Base-by-base conservation (phyloP, 2,888 invertebrate genomes). In the Xestoiulus laeticollis region DNA sequence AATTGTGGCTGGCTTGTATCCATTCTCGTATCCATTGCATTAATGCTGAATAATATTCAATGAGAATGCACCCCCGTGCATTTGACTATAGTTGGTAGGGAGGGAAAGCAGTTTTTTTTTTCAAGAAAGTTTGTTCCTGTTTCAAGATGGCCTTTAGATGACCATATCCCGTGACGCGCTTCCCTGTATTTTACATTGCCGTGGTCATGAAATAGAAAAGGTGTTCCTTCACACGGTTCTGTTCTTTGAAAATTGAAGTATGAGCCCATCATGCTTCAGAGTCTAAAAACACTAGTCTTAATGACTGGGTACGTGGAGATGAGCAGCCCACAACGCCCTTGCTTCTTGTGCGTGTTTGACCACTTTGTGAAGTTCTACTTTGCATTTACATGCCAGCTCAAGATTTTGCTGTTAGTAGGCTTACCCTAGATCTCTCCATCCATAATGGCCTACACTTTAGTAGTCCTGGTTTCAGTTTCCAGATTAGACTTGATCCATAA, bases 91-190 rank as follows among this genome's bases (percentile, higher is more conserved):
- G n/a, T 22, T 22, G 22, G 22, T 22, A 59, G 59, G 59, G 59
- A 59, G 59, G 59, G 22, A 0, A 59, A 59, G n/a, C 22, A n/a
- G 22, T 59, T 59, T 59, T 59, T 22, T 59, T 59, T 48, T 48
- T 16, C n/a, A 22, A 59, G 22, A 59, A 59, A 59, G 59, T n/a
- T 59, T n/a, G 59, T 59, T 59, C 59, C 59, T 59, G 59, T 22
- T 59, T 59, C 59, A 22, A 22, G 59, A 59, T 22, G 59, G 59
- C 22, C 59, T 59, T 59, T 59, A 59, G 59, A 59, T 59, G 59
- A 59, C 59, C 59, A 22, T 59, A 59, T 59, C 59, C 59, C 59
- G 59, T 59, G 59, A 59, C 59, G 59, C 59, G 59, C 59, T 59
- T 59, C 59, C 59, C 59, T 59, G 59, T 59, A 59, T 59, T 59